These are phyloP conservation scores for Aphaenogaster floridana DNA, from an alignment of 1,140 invertebrate species.

Conservation along the genomic window DNA sequence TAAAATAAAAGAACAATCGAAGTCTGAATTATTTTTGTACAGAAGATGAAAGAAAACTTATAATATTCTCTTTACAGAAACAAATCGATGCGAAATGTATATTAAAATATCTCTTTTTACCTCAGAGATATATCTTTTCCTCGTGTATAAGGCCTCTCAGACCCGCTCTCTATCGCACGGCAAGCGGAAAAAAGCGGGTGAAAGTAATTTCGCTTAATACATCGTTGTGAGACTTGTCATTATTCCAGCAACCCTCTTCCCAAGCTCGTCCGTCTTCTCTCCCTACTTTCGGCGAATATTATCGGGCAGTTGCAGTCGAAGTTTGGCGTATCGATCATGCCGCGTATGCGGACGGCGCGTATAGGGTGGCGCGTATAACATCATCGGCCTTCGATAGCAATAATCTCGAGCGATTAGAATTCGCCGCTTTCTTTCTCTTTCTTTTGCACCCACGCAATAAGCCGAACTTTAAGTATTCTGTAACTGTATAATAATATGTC, in stretches of 20 bases:
- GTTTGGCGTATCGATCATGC: slow-evolving; percentile 35
- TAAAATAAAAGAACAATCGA: slow-evolving; percentile 1
- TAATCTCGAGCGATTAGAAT: slow-evolving; percentile 11
- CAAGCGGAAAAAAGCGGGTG: neutral
- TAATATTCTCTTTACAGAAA: neutral
- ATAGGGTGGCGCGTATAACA: neutral
- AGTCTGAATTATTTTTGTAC: neutral
- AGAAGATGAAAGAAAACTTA: neutral
- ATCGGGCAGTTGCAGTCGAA: slow-evolving; percentile 27
- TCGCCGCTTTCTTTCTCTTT: neutral
- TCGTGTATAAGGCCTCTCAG: neutral
- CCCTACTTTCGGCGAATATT: slow-evolving; percentile 24
- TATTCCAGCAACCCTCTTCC: slow-evolving; percentile 1
- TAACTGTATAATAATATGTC: neutral
- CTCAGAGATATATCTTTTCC: neutral
- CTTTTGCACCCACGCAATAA: neutral
- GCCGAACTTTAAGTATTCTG: neutral
- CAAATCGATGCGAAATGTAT: neutral
- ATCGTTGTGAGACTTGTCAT: slow-evolving; percentile 1
- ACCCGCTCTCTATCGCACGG: neutral
- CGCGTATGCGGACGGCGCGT: neutral
- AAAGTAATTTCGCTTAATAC: slow-evolving; percentile 27
- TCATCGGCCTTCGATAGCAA: neutral
- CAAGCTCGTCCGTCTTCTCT: slow-evolving; percentile 31
- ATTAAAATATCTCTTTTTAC: neutral